Evolutionary conservation across 2,888 invertebrate species (phyloP).

Genomic region (Dynastes grantii): DNA sequence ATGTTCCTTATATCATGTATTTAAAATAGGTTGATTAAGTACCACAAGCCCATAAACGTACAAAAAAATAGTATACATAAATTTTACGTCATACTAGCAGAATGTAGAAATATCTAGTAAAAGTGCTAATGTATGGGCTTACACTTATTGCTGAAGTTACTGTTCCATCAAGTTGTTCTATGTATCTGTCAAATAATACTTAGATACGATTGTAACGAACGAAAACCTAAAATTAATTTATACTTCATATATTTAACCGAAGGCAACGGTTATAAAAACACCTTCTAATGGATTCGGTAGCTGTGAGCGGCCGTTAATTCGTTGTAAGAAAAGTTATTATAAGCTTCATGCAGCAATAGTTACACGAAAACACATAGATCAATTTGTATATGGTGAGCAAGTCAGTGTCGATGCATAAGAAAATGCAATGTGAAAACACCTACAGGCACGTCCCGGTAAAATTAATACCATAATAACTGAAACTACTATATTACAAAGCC

Average conservation of each 20-base stretch:
- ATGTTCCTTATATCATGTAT: no score
- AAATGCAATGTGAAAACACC: conserved; percentile 50
- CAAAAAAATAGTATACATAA: no score
- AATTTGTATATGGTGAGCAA: conserved; percentile 45
- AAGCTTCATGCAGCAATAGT: conserved; percentile 31
- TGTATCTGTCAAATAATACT: no score
- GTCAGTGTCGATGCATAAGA: conserved; percentile 47
- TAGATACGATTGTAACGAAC: not conserved
- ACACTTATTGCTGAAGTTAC: no score
- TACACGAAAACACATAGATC: conserved; percentile 43
- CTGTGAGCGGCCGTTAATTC: conserved; percentile 37
- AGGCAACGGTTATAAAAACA: conserved; percentile 37
- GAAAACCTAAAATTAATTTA: conserved; percentile 14
- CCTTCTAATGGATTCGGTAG: conserved; percentile 38
- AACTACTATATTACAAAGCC: conserved; percentile 53
- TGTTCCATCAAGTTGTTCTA: no score
- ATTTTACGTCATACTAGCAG: no score
- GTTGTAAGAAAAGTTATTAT: conserved; percentile 46
- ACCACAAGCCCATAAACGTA: no score
- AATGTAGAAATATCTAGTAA: no score
- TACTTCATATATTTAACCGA: not conserved
- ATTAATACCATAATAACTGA: conserved; percentile 52
- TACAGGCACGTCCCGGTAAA: conserved; percentile 50
- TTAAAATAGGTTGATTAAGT: no score
- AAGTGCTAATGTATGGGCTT: no score